Conservation (phyloP, 1,140 invertebrate genomes). For the Battus philenor region DNA sequence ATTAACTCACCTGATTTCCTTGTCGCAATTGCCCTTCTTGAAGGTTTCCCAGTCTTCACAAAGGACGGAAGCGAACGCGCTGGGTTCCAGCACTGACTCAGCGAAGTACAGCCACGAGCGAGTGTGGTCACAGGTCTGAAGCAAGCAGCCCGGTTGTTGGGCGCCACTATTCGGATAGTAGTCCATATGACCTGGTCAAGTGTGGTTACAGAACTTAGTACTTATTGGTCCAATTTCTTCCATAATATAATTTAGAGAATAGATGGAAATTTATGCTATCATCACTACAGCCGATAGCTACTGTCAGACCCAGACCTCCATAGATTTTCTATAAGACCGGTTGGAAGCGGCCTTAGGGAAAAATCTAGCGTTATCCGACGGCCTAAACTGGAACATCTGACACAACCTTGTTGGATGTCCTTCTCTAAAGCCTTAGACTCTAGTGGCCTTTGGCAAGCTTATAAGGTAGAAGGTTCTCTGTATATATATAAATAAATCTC, state of each 20-base stretch:
- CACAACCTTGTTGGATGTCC: no score
- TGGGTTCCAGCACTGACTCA: conserved; percentile 71
- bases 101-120: conserved; percentile 79
- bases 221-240: no score
- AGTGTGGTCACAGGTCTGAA: conserved; percentile 80
- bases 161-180: conserved; percentile 87
- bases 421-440: no score
- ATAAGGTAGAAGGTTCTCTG: no score
- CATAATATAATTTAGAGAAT: neutral
- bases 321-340: no score
- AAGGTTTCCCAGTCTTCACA: conserved; percentile 50
- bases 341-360: no score
- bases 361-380: no score
- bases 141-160: conserved; percentile 70
- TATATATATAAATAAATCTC: no score
- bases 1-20: conserved; percentile 29
- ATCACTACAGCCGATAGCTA: neutral
- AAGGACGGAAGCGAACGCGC: conserved; percentile 38
- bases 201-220: no score
- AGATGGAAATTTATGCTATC: neutral
- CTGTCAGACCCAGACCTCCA: neutral
- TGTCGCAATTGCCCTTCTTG: conserved; percentile 32
- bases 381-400: no score
- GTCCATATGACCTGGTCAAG: conserved; percentile 82
- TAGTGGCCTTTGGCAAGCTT: no score